Evolutionary conservation across 2,113 vertebrate genomes (phyloP), one percentile per base, ranked within the genome.

Genomic region (Paramormyrops kingsleyae): DNA sequence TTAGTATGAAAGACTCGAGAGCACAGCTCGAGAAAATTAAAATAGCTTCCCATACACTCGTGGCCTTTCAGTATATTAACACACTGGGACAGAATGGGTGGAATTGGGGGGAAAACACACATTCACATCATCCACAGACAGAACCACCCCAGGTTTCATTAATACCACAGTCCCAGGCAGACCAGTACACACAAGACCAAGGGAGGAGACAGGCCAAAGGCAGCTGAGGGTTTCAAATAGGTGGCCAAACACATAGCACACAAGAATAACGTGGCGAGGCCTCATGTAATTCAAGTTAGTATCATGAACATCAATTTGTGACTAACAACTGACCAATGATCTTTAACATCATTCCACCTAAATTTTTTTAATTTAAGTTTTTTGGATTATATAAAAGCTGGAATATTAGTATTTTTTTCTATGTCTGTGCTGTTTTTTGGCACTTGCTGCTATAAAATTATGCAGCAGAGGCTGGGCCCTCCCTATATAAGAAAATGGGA

Each of bases 181-280:
- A 91, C 91, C 87, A 94, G 94, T 93, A 95, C 94, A 90, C 91
- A 89, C 90, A 87, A 84, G 49, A 80, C 24, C n/a, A 49, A 59
- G 85, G 21, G 12, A 39, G 19, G 35, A 53, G 15, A 88, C 10
- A 24, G 31, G 31, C 44, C 1, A 19, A 24, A 50, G 13, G 21
- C 21, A 44, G 80, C 3, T 17, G 80, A 15, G 50, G 53, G 59
- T 56, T 31, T 5, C 74, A 1, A 39, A 66, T 74, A 44, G 2
- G 66, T 77, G 46, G 66, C 88, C 66, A 13, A 13, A 10, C 46
- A 42, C 70, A 80, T 27, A 31, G 49, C 88, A 74, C 85, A n/a
- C 13, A 87, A 27, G 49, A 31, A 46, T 44, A 47, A 39, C 15
- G 4, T 39, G 31, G 31, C 2, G 15, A 42, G 35, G 74, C 13